Base-by-base conservation (phyloP, 2,113 vertebrate species). In the Zeus faber region DNA sequence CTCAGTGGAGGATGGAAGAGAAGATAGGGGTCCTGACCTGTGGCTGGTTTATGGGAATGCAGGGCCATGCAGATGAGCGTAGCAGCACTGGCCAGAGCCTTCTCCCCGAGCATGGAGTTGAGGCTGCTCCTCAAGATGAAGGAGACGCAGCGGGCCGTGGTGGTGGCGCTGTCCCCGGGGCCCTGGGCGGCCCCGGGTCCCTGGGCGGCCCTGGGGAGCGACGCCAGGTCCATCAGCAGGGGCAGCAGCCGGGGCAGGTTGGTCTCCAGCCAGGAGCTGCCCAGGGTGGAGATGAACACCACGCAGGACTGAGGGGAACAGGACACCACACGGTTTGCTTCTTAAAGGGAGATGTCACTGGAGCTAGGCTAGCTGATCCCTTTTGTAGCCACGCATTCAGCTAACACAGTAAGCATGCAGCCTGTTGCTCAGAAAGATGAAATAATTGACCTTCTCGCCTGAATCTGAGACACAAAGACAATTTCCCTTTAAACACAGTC, bases 21-120 rank as follows among this genome's bases (percentile, higher is more conserved):
- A n/a, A n/a, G n/a, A n/a, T n/a, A n/a, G n/a, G 72, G 41, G 72
- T 45, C 22, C 92, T 87, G 90, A 97, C 96, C 96, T 52, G 91
- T 44, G 72, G 89, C 77, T 79, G 79, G 92, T 81, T 90, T 94
- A 73, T 95, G 89, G 47, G 88, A 85, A 49, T 86, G 89, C 76
- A 97, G 82, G 27, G 86, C 63, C 65, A 87, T 84, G 70, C 93
- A 93, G 65, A 98, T 89, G 65, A 93, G 92, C 55, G 89, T 92
- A 70, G 91, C 92, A 55, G 93, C 94, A 79, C 90, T 91, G 79
- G 90, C 89, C 77, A 96, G 95, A 70, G 96, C 93, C 81, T 95
- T 97, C 83, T 95, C 95, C 50, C 95, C 94, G 39, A 97, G 91
- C 71, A 97, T 90, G 24, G 88, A 83, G 67, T 94, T 91, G 62